A percentile compares a stretch with the other conserved stretches of the same genome.
Conservation (phyloP, 2,888 invertebrate genomes). For the Protophormia terraenovae region DNA sequence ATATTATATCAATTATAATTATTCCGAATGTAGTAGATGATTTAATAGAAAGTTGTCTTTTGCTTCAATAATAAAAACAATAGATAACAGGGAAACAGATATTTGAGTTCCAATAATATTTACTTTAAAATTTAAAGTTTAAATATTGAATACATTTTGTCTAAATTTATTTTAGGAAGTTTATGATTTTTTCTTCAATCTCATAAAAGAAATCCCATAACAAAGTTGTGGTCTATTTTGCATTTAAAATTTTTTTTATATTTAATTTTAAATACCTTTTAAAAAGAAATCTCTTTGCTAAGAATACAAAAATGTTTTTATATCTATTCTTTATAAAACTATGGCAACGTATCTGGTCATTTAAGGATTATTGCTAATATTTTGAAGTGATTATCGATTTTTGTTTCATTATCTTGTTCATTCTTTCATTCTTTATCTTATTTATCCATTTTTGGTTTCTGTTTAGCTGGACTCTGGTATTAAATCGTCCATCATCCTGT, state of each 20-base stretch:
- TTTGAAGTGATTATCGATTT: conserved; percentile 53
- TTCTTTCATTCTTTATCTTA: background rate
- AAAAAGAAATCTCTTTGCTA: no score
- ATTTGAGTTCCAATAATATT: no score
- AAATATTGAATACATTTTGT: no score
- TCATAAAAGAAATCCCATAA: background rate
- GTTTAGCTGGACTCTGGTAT: background rate
- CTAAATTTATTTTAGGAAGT: no score
- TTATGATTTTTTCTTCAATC: background rate
- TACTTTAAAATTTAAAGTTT: no score
- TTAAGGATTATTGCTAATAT: conserved; percentile 47
- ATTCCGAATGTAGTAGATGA: no score
- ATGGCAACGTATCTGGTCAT: conserved; percentile 2
- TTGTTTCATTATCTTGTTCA: background rate
- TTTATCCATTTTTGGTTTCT: background rate
- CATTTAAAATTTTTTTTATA: background rate
- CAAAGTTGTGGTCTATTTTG: background rate
- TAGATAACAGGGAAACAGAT: no score
- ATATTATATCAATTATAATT: no score
- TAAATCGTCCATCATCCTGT: background rate
- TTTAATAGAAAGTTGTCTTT: no score
- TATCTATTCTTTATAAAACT: background rate
- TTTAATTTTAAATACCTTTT: background rate
- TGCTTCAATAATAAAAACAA: no score
- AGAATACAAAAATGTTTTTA: no score